These are phyloP conservation scores for Dinocampus coccinellae DNA, from an alignment of 2,888 invertebrate genomes.

Conservation along the genomic window DNA sequence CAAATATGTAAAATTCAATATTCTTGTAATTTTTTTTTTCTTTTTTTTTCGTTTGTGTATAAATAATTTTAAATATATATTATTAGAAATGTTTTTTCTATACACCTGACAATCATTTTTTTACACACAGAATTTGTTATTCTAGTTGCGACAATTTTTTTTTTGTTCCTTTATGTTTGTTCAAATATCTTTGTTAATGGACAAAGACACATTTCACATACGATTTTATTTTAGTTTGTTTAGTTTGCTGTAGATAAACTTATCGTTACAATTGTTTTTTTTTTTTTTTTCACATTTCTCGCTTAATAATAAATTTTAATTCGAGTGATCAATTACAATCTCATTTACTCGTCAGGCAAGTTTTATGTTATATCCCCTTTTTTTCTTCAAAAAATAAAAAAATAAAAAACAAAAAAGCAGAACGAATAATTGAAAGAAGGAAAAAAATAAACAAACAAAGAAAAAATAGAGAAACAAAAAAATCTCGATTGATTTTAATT, in stretches of 20 bases:
- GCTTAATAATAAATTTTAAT: conserved; percentile 13
- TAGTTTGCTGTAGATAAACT: conserved; percentile 40
- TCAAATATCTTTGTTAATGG: conserved; percentile 63
- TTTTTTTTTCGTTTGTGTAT: conserved; percentile 49
- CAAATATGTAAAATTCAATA: conserved; percentile 54
- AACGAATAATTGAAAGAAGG: conserved; percentile 19
- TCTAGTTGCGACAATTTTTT: conserved; percentile 55
- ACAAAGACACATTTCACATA: conserved; percentile 51
- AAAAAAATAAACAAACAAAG: conserved; percentile 19
- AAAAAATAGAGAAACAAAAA: conserved; percentile 1
- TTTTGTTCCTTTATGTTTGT: conserved; percentile 49
- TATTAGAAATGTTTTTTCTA: conserved; percentile 65
- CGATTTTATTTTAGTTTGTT: conserved; percentile 32
- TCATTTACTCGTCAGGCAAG: conserved; percentile 23
- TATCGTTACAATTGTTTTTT: conserved; percentile 13
- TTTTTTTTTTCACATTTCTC: neutral
- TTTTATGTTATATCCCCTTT: neutral
- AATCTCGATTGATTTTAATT: conserved; percentile 40
- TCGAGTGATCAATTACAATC: conserved; percentile 30
- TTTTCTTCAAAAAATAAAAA: conserved; percentile 11
- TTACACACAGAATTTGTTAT: conserved; percentile 65
- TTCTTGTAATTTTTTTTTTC: conserved; percentile 41
- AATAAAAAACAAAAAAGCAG: conserved; percentile 24
- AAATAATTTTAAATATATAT: conserved; percentile 62
- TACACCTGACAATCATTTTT: conserved; percentile 67